Evolutionary conservation across 2,113 vertebrate species (phyloP), one percentile per base, ranked within the genome.

Genomic region (Neogobius melanostomus): DNA sequence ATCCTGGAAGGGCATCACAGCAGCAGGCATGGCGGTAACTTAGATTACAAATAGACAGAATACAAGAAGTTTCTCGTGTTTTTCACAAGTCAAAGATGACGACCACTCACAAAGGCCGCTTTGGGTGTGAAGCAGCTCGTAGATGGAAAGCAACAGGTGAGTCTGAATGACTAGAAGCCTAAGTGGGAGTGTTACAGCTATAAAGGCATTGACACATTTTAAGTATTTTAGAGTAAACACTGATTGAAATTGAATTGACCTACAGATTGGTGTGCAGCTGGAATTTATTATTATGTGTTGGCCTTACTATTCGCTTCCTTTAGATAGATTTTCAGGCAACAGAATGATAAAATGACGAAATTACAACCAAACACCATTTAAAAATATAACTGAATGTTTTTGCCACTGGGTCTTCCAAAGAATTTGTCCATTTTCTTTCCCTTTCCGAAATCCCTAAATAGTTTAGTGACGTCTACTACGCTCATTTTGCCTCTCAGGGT

Each of bases 121-220:
- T 74, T 14, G 87, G 82, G 80, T 68, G 74, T 17, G 86, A 88
- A 51, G 78, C 68, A 47, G 64, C 71, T 5, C 72, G 72, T 11
- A 81, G 83, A 81, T 83, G 83, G 87, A 87, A 68, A 76, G 7
- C 16, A 10, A 51, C 87, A 84, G 82, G 90, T 90, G 63, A 89
- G 88, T 82, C 0, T 68, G 47, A 47, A 66, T 2, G 17, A 75
- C 66, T 6, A 36, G 1, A 1, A 21, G 21, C 21, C 21, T 43
- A 9, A 10, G 3, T 1, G 21, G n/a, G 12, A 44, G 36, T 1
- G 17, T 56, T 28, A 61, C 11, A 61, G 14, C 14, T 43, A 60
- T 61, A 4, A 16, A 61, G 44, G 36, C 9, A 1, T 61, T 45
- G 14, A 15, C 6, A 28, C 11, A 44, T 36, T 57, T 42, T 8